Evolutionary conservation across 2,888 invertebrate species (phyloP).

Genomic region (Sipha maydis): DNA sequence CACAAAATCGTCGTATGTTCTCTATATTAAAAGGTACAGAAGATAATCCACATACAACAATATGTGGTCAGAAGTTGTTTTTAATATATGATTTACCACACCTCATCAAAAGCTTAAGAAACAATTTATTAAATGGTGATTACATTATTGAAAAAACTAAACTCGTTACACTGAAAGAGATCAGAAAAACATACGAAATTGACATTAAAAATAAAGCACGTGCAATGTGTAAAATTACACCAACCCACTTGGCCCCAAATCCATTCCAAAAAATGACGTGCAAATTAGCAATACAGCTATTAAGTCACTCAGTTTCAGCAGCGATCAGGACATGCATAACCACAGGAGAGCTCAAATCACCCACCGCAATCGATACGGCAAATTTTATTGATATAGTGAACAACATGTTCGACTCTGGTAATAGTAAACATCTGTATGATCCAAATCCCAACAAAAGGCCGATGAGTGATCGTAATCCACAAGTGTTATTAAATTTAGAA

Average conservation of each 20-base stretch:
- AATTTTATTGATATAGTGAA: background rate
- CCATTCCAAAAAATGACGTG: constrained; percentile 14
- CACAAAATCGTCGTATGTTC: background rate
- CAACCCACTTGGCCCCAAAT: too few relatives aligned
- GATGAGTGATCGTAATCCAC: background rate
- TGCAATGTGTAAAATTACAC: constrained; percentile 8
- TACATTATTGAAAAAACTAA: background rate
- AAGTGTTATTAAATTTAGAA: too few relatives aligned
- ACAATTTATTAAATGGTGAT: background rate
- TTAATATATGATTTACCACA: too few relatives aligned
- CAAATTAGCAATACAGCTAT: background rate
- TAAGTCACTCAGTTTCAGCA: background rate
- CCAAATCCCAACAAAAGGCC: too few relatives aligned
- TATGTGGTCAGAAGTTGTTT: too few relatives aligned
- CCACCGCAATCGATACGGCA: background rate
- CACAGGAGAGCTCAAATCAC: background rate
- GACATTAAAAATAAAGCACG: background rate
- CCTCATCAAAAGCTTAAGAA: too few relatives aligned
- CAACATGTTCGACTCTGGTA: background rate
- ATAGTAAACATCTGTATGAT: background rate
- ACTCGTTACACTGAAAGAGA: background rate
- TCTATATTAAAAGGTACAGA: background rate
- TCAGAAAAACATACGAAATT: background rate
- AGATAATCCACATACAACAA: too few relatives aligned
- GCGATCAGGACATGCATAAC: too few relatives aligned